These are phyloP conservation scores for Uloborus plumipes DNA, from an alignment of 2,888 invertebrate genomes.

Conservation along the genomic window DNA sequence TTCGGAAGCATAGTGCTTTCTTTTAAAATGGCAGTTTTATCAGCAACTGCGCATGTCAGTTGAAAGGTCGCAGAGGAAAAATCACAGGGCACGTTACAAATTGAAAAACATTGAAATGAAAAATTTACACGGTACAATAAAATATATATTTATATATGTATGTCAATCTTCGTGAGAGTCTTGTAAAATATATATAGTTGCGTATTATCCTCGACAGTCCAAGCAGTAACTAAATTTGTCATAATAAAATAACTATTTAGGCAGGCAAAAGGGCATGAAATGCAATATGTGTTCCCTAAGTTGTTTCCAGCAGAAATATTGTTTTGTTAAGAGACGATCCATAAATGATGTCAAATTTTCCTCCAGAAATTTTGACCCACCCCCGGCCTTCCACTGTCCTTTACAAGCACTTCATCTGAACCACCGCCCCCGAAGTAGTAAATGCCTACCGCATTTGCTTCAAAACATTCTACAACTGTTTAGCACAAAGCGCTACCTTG, in stretches of 20 bases:
- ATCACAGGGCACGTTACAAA: slow-evolving; percentile 8
- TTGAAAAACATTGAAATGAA: slow-evolving; percentile 16
- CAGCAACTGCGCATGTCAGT: slow-evolving; percentile 14
- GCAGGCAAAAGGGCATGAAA: slow-evolving; percentile 39
- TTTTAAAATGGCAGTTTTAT: slow-evolving; percentile 21
- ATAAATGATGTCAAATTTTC: too few species aligned
- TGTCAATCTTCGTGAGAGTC: slow-evolving; percentile 3
- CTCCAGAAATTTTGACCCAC: too few species aligned
- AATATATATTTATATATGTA: slow-evolving; percentile 23
- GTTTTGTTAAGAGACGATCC: too few species aligned
- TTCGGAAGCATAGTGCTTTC: background rate
- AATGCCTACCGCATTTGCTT: too few species aligned
- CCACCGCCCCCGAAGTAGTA: too few species aligned
- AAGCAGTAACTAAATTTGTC: slow-evolving; percentile 30
- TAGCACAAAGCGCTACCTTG: too few species aligned
- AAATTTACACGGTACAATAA: slow-evolving; percentile 40
- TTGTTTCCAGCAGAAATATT: background rate
- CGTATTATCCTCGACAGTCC: slow-evolving; percentile 17
- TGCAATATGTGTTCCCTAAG: slow-evolving; percentile 51
- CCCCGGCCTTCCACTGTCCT: too few species aligned
- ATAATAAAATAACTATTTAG: slow-evolving; percentile 52
- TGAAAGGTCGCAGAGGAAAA: slow-evolving; percentile 16
- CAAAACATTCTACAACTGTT: too few species aligned
- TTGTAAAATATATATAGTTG: slow-evolving; percentile 40
- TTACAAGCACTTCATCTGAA: too few species aligned